Evolutionary conservation across 2,113 vertebrate genomes (phyloP), one percentile per base, ranked within the genome.

Genomic region (Proteles cristata): DNA sequence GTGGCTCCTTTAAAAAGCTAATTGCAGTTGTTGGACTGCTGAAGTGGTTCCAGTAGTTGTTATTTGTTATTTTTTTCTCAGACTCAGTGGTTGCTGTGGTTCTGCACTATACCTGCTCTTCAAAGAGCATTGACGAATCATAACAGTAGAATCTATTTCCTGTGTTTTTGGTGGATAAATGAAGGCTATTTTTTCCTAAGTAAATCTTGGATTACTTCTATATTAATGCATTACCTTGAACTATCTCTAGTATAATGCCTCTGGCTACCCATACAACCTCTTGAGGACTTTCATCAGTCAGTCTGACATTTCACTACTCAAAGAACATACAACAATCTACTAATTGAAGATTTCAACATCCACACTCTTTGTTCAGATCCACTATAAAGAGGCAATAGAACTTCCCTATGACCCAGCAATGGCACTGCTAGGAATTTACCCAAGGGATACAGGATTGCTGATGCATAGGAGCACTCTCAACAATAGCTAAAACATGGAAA

Each of bases 1-100:
- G 99, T 99, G 45, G 99, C 99, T 28, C 99, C 99, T 85, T 99
- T 99, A 74, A 99, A 99, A 55, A 99, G 98, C 94, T 99, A 99
- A 95, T 99, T 99, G 83, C 99, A 99, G 97, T 99, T 99, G 50
- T 99, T 98, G 0, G 99, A 99, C 85, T 99, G 99, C 94, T 99
- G 99, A 90, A 99, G 99, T 26, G 99, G 98, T 95, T 99, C 99
- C 97, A 99, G 98, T 19, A 99, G 98, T 33, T 61, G 4, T 81
- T 8, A 23, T 81, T 55, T 81, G 7, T 50, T 31, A 17, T 79
- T 11, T 35, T 14, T 7, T n/a, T 39, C 39, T 99, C 99, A 80
- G 99, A n/a, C 88, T 99, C 99, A 68, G 98, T 98, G 80, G 83
- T 92, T 66, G 19, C 45, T 55, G 1, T 68, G 39, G 8, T 33